Evolutionary conservation across 1,140 invertebrate genomes (phyloP).

Genomic region (Mya arenaria): DNA sequence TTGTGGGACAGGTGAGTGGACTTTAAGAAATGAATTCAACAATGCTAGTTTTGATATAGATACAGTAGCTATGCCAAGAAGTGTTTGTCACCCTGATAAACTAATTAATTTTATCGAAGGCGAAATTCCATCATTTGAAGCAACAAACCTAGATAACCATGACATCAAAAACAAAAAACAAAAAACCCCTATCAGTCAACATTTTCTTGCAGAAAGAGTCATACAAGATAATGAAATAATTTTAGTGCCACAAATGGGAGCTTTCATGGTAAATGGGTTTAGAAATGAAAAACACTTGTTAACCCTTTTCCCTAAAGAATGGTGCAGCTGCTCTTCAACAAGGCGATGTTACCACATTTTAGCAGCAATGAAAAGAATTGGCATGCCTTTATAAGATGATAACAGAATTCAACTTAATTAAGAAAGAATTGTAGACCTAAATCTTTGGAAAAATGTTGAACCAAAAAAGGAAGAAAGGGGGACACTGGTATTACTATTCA

Average conservation of each 20-base stretch:
- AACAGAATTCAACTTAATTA: conserved; percentile 2
- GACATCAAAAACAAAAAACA: not conserved
- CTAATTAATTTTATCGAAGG: not conserved
- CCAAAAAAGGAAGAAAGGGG: not conserved
- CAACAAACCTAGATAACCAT: not conserved
- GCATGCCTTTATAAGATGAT: conserved; percentile 4
- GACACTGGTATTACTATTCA: not conserved
- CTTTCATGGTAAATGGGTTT: conserved; percentile 12
- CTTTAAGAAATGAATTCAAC: conserved; percentile 1
- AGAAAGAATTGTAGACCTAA: conserved; percentile 11
- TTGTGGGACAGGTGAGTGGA: conserved; percentile 26
- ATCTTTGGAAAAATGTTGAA: conserved; percentile 1
- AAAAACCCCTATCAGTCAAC: not conserved
- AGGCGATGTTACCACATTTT: not conserved
- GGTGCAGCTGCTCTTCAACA: conserved; percentile 6
- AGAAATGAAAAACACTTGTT: not conserved
- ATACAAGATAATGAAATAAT: conserved; percentile 4
- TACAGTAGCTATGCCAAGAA: conserved; percentile 16
- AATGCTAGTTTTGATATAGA: not conserved
- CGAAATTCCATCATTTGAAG: not conserved
- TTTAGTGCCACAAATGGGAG: conserved; percentile 6
- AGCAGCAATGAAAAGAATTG: conserved; percentile 7
- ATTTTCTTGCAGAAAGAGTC: not conserved
- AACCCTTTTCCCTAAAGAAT: conserved; percentile 12
- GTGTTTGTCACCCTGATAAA: conserved; percentile 18